A percentile compares a stretch with the other conserved stretches of the same genome.
Evolutionary conservation across 2,797 vertebrate species (phyloP).

Genomic region (Channallabes apus): DNA sequence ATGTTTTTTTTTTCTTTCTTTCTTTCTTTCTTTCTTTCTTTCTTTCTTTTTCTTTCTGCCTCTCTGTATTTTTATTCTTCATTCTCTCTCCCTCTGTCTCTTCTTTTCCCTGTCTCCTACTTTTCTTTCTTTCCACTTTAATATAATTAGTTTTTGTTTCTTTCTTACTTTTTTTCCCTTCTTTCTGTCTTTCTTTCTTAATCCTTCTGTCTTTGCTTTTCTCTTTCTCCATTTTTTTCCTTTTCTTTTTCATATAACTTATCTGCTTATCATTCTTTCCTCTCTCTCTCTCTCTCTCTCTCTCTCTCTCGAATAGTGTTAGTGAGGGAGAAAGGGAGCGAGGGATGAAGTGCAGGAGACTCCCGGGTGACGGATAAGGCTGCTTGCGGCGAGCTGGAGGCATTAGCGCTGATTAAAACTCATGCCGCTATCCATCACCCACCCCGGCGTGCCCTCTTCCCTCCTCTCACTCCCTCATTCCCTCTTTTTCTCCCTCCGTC

Average conservation of each 20-base stretch:
- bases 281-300: not conserved
- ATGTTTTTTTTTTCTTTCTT: no score
- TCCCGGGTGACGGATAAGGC: conserved; percentile 58
- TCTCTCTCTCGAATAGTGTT: not conserved
- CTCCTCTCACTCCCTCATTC: conserved; percentile 19
- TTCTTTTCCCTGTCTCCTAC: not conserved
- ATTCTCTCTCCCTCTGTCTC: not conserved
- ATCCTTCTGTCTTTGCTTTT: not conserved
- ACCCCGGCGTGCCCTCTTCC: conserved; percentile 16
- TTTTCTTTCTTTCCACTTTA: not conserved
- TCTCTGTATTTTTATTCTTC: not conserved
- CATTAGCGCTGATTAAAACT: conserved; percentile 64
- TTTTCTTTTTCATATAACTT: not conserved
- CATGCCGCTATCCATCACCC: conserved; percentile 60
- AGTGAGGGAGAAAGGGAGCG: conserved; percentile 17
- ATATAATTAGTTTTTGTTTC: not conserved
- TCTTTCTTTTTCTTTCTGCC: not conserved
- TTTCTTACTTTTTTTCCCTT: not conserved
- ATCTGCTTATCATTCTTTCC: not conserved
- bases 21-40: no score
- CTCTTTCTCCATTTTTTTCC: not conserved
- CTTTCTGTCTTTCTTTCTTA: not conserved
- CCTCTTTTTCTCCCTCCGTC: conserved; percentile 41
- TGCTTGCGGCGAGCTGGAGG: conserved; percentile 55
- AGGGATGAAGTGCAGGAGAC: conserved; percentile 33